phyloP scores from a whole-genome alignment of 2,113 vertebrate species.

The Chaetops frenatus region DNA sequence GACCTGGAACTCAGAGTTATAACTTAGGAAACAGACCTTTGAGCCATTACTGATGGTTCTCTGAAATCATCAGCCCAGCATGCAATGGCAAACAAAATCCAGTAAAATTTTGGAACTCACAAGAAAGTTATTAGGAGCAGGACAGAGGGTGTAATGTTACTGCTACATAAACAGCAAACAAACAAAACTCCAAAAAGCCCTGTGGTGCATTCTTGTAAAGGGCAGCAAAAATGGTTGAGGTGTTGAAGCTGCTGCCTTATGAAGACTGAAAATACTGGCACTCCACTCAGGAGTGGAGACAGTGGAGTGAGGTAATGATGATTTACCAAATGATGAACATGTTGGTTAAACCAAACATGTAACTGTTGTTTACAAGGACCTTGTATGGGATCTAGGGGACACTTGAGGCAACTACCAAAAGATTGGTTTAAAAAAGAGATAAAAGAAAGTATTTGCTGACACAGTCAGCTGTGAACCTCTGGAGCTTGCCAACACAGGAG shows the following conservation, averaged over 20 bases:
- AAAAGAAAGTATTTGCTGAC: neutral
- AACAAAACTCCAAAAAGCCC: neutral
- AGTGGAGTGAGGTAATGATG: neutral
- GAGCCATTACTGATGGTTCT: neutral
- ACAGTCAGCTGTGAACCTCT: neutral
- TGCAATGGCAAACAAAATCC: neutral
- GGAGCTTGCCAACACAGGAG: neutral
- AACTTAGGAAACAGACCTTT: neutral
- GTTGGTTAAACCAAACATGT: neutral
- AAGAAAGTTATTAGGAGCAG: neutral
- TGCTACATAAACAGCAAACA: neutral
- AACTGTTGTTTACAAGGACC: neutral
- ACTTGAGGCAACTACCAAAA: neutral
- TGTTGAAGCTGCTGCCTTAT: neutral
- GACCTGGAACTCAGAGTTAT: neutral
- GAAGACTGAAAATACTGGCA: neutral
- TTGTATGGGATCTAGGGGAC: neutral
- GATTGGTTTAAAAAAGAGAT: neutral
- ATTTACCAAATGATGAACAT: neutral
- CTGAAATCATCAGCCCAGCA: conserved; percentile 15
- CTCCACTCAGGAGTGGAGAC: neutral
- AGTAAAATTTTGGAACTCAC: neutral
- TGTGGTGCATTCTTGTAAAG: neutral
- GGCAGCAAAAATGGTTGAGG: neutral
- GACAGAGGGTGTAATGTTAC: neutral